Conservation (phyloP, 2,113 vertebrate genomes). For the Ariopsis seemanni region DNA sequence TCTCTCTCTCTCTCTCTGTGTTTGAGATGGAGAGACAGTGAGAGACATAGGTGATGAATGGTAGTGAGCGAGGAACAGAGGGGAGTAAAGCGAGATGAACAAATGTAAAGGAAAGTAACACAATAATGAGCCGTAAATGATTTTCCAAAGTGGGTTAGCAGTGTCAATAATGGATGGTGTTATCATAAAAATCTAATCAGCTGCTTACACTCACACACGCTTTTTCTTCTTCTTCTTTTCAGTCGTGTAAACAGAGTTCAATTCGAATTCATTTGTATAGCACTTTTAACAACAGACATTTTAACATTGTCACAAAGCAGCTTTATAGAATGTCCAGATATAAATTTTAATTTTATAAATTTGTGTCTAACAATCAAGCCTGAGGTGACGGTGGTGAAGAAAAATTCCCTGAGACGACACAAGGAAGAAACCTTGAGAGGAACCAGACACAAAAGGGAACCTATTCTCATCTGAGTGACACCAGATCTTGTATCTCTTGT, state of each 20-base stretch:
- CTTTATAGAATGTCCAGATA: not conserved
- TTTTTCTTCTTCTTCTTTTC: not conserved
- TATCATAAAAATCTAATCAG: slow-evolving; percentile 42
- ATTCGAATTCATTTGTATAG: not conserved
- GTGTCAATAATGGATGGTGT: slow-evolving; percentile 30
- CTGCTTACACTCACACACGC: not conserved
- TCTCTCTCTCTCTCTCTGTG: no score
- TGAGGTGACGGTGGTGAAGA: not conserved
- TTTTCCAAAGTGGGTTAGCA: slow-evolving; percentile 41
- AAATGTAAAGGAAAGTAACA: slow-evolving; percentile 33
- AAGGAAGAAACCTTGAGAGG: not conserved
- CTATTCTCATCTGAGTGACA: no score
- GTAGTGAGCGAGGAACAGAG: slow-evolving; percentile 10
- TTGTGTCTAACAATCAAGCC: not conserved
- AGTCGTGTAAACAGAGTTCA: not conserved
- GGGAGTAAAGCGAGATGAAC: slow-evolving; percentile 9
- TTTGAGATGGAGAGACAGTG: not conserved
- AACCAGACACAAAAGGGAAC: no score
- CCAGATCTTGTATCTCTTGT: not conserved
- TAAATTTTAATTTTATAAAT: not conserved
- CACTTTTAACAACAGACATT: not conserved
- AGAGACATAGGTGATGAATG: not conserved
- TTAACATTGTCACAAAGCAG: not conserved
- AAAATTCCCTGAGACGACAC: no score
- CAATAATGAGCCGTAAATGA: slow-evolving; percentile 40